Percentiles rank a stretch among this genome's conserved stretches.
Evolutionary conservation across 2,113 vertebrate genomes (phyloP).

Genomic region (Steatornis caripensis): DNA sequence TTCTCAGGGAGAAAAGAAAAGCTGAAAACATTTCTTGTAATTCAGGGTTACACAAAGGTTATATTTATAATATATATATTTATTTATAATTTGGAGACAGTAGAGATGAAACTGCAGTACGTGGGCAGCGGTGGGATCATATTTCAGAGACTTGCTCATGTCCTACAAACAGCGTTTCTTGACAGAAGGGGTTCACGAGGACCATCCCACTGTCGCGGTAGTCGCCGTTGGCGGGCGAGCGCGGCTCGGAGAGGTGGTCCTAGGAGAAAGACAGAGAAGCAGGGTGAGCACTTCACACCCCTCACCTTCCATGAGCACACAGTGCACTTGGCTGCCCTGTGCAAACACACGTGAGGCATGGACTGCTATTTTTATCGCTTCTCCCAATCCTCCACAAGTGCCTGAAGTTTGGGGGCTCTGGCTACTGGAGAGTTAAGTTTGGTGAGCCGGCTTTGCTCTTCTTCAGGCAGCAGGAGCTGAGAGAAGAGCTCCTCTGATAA

Average conservation of each 20-base stretch:
- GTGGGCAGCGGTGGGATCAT: slow-evolving; percentile 58
- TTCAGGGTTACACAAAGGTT: slow-evolving; percentile 79
- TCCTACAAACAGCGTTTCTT: slow-evolving; percentile 94
- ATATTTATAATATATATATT: slow-evolving; percentile 80
- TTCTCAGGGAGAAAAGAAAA: slow-evolving; percentile 72
- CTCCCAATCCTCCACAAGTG: neutral
- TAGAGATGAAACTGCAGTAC: slow-evolving; percentile 18
- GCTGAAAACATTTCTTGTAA: slow-evolving; percentile 73
- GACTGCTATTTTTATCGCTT: neutral
- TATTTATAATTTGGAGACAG: slow-evolving; percentile 72
- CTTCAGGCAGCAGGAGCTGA: neutral
- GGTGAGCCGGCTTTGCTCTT: neutral
- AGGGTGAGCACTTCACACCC: neutral
- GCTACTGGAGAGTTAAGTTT: neutral
- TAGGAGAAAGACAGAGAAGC: slow-evolving; percentile 55
- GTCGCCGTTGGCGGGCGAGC: slow-evolving; percentile 92
- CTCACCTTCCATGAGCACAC: rapidly evolving
- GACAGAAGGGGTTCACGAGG: slow-evolving; percentile 98
- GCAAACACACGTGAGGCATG: neutral
- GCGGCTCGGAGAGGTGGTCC: slow-evolving; percentile 89
- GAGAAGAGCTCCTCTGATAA: neutral
- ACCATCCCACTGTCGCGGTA: slow-evolving; percentile 93
- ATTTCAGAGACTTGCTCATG: slow-evolving; percentile 90
- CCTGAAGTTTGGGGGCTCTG: neutral
- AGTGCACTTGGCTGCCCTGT: neutral